A percentile compares a stretch with the other conserved stretches of the same genome.
These are phyloP conservation scores for Siderastrea siderea DNA, from an alignment of 92 coral and sea anemone genomes.

Conservation along the genomic window DNA sequence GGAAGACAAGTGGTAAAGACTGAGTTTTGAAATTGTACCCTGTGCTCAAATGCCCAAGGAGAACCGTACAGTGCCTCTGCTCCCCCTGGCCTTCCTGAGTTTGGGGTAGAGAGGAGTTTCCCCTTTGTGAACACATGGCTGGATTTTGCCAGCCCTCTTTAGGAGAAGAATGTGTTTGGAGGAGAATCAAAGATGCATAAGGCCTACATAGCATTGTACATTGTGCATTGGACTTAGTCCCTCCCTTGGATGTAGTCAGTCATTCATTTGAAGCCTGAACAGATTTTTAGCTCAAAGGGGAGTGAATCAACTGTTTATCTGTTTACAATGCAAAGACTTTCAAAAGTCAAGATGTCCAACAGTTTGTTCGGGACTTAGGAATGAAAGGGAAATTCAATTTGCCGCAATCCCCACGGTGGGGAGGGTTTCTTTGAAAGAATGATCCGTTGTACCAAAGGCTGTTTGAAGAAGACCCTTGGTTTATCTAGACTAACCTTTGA, in stretches of 20 bases:
- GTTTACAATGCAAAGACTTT: constrained; percentile 52
- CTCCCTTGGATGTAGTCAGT: constrained; percentile 22
- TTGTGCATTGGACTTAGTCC: constrained; percentile 39
- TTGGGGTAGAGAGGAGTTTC: constrained; percentile 30
- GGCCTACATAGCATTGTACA: constrained; percentile 50
- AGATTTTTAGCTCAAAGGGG: constrained; percentile 58
- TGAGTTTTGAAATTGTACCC: constrained; percentile 11
- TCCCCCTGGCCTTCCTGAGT: constrained; percentile 41
- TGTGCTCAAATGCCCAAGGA: constrained; percentile 50
- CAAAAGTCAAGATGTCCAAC: constrained; percentile 26
- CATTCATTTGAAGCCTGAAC: constrained; percentile 49
- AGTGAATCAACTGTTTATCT: constrained; percentile 9
- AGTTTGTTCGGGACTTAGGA: constrained; percentile 12
- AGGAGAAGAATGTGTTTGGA: constrained; percentile 32
- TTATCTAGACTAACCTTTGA: constrained; percentile 41
- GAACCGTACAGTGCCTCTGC: constrained; percentile 28
- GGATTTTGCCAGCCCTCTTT: constrained; percentile 61
- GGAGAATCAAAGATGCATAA: constrained; percentile 47
- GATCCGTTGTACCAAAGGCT: constrained; percentile 45
- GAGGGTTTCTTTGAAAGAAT: constrained; percentile 47
- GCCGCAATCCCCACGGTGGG: constrained; percentile 58
- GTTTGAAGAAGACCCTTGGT: constrained; percentile 40
- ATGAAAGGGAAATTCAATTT: constrained; percentile 45
- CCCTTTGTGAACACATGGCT: constrained; percentile 60
- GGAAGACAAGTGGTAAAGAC: constrained; percentile 51